Evolutionary conservation across 2,113 vertebrate species (phyloP).

Genomic region (Vanacampus margaritifer): DNA sequence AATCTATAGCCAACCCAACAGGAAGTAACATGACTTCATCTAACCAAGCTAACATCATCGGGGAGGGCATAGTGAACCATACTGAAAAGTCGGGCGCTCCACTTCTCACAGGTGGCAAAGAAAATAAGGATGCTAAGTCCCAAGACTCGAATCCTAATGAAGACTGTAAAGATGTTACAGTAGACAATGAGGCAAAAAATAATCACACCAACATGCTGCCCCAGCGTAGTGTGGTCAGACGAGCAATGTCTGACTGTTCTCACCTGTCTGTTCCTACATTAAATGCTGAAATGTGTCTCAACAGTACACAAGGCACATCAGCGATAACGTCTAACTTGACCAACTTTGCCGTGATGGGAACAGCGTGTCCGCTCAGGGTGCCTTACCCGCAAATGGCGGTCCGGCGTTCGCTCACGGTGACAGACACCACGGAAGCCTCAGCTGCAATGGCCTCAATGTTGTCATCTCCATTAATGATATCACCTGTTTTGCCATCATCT

Average conservation of each 20-base stretch:
- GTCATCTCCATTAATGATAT: slow-evolving; percentile 38
- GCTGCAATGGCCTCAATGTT: slow-evolving; percentile 41
- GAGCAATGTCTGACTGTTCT: slow-evolving; percentile 89
- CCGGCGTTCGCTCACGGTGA: slow-evolving; percentile 79
- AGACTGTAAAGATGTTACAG: slow-evolving; percentile 21
- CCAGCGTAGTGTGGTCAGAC: slow-evolving; percentile 70
- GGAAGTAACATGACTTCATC: slow-evolving; percentile 13
- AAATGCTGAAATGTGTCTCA: slow-evolving; percentile 73
- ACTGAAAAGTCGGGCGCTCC: background rate
- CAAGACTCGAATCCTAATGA: slow-evolving; percentile 22
- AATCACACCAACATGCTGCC: slow-evolving; percentile 49
- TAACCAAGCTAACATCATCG: background rate
- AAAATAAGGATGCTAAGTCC: slow-evolving; percentile 1
- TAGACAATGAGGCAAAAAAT: slow-evolving; percentile 35
- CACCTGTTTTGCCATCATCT: slow-evolving; percentile 56
- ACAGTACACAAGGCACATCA: slow-evolving; percentile 67
- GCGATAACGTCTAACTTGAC: slow-evolving; percentile 15
- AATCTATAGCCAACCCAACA: slow-evolving; percentile 15
- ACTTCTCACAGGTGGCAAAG: background rate
- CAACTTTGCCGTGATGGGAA: slow-evolving; percentile 34
- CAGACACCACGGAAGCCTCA: slow-evolving; percentile 62
- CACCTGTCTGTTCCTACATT: slow-evolving; percentile 84
- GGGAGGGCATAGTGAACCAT: slow-evolving; percentile 1
- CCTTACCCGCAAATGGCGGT: slow-evolving; percentile 67
- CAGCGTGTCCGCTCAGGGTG: slow-evolving; percentile 35